These are phyloP conservation scores for Gorsachius magnificus DNA, from an alignment of 2,797 vertebrate genomes.

Conservation along the genomic window DNA sequence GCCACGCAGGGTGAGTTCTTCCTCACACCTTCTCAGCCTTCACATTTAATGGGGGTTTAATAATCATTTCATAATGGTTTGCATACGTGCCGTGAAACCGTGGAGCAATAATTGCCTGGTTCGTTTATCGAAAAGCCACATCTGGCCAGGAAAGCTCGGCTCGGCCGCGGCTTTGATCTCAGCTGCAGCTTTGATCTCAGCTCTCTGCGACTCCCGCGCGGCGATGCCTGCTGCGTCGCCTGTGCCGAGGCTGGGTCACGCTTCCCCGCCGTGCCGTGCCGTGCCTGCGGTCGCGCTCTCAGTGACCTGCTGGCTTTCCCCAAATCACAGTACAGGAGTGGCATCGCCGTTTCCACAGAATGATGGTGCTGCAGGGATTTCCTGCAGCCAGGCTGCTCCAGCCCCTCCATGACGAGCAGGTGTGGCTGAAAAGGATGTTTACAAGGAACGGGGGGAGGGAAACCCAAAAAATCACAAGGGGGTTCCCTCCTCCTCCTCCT, in stretches of 20 bases:
- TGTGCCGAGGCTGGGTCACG: background rate
- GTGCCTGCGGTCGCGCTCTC: background rate
- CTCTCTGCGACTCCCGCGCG: background rate
- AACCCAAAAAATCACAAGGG: background rate
- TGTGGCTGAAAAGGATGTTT: too few species aligned
- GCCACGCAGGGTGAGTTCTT: background rate
- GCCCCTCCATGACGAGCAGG: background rate
- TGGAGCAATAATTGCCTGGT: background rate
- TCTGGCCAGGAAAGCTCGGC: background rate
- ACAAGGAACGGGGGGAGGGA: too few species aligned
- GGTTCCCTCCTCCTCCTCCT: background rate
- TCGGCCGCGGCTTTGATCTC: background rate
- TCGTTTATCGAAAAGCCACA: background rate
- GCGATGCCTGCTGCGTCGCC: rapidly evolving
- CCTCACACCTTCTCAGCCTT: background rate
- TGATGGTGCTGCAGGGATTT: background rate
- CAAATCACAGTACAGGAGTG: rapidly evolving
- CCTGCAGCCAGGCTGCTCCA: background rate
- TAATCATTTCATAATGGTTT: background rate
- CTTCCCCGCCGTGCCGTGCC: background rate
- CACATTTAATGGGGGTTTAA: background rate
- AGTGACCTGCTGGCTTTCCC: background rate
- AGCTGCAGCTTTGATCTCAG: background rate
- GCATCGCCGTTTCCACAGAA: background rate
- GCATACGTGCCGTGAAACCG: rapidly evolving